These are phyloP conservation scores for Panurus biarmicus DNA, from an alignment of 2,113 vertebrate species.

Conservation along the genomic window DNA sequence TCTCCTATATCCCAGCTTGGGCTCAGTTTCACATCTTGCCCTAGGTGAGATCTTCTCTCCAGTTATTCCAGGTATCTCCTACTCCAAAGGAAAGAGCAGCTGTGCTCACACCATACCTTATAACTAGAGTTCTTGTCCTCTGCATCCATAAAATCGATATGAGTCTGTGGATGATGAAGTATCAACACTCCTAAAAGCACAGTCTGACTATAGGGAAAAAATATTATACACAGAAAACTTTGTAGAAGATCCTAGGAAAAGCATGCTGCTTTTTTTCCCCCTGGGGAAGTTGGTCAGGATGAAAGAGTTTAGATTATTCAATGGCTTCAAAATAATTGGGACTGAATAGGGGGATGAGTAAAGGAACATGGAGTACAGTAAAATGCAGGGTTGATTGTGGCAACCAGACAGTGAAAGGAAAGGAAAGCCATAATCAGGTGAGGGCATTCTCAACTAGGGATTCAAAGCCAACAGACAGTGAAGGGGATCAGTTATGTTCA, in stretches of 20 bases:
- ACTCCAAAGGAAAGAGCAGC: not conserved
- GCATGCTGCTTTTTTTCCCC: rapidly evolving
- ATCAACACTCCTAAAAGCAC: not conserved
- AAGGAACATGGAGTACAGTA: not conserved
- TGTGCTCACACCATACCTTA: not conserved
- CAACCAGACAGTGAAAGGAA: not conserved
- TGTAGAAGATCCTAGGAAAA: not conserved
- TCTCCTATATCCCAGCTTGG: rapidly evolving
- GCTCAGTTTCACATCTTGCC: not conserved
- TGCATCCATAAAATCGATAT: not conserved
- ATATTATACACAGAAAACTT: not conserved
- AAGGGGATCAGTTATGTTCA: not conserved
- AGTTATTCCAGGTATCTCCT: not conserved
- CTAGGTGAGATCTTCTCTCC: not conserved
- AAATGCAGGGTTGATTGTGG: not conserved
- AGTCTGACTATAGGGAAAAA: not conserved
- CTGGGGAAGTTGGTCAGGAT: not conserved
- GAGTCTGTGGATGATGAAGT: not conserved
- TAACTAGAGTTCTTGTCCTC: not conserved
- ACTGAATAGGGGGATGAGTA: not conserved
- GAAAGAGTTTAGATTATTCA: not conserved
- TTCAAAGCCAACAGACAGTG: not conserved
- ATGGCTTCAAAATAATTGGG: not conserved
- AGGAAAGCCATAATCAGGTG: not conserved
- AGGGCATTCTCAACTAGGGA: not conserved